Percentiles rank a stretch among this genome's conserved stretches.
Evolutionary conservation across 2,113 vertebrate species (phyloP).

Genomic region (Megaceryle torquata): DNA sequence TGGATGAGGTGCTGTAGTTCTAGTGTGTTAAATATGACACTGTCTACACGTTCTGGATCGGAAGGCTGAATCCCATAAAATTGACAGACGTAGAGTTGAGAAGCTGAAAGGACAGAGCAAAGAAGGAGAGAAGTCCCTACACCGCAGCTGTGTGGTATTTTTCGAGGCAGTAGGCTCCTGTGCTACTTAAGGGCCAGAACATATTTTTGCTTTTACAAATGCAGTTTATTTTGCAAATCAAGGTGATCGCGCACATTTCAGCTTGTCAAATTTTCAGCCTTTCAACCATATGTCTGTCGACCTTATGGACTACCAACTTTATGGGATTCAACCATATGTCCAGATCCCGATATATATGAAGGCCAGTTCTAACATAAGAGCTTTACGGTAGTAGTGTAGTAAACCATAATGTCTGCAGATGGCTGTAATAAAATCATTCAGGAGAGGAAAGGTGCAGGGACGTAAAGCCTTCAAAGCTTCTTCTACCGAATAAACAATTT

Average conservation of each 20-base stretch:
- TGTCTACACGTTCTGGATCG: not conserved
- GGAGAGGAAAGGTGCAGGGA: conserved; percentile 72
- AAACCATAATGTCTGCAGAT: conserved; percentile 78
- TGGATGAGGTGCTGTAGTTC: not conserved
- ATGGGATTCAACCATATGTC: conserved; percentile 66
- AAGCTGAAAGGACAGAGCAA: conserved; percentile 5
- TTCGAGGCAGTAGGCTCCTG: conserved; percentile 27
- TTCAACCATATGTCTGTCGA: conserved; percentile 66
- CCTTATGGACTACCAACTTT: conserved; percentile 65
- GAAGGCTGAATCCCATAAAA: conserved; percentile 24
- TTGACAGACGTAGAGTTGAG: not conserved
- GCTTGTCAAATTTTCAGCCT: conserved; percentile 73
- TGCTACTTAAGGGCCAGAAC: conserved; percentile 42
- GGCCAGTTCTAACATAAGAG: conserved; percentile 75
- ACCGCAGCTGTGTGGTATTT: conserved; percentile 19
- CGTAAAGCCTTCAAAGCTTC: conserved; percentile 68
- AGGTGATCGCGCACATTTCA: conserved; percentile 62
- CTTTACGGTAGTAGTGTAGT: conserved; percentile 72
- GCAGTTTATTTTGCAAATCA: conserved; percentile 66
- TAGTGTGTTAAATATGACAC: not conserved
- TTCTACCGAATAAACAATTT: conserved; percentile 64
- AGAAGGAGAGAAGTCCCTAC: not conserved
- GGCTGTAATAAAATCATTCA: conserved; percentile 76
- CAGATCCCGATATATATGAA: conserved; percentile 65
- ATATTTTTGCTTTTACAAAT: conserved; percentile 66